Evolutionary conservation across 2,797 vertebrate species (phyloP), one percentile per base, ranked within the genome.

Genomic region (Hemitrygon akajei): DNA sequence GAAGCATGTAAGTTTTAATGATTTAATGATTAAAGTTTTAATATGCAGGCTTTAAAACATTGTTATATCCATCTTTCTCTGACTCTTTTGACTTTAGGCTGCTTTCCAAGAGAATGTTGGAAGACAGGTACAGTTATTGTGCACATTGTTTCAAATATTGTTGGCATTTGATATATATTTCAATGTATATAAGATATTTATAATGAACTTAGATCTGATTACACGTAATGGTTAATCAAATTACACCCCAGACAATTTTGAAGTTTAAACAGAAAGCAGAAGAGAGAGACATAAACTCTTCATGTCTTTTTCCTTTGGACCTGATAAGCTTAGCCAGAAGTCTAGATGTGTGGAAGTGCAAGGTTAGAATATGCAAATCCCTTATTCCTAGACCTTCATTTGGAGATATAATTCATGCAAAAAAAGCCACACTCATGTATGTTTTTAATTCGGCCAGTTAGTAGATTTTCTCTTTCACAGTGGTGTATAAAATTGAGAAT

Each of bases 71-170:
- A n/a, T 76, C 7, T 79, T 79, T 93, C 58, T 81, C 93, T 81
- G 5, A 93, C 37, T 34, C 79, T 82, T 94, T 96, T 94, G 96
- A 96, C 95, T 95, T 77, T 94, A 99, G 99, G 99, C 99, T 95
- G 98, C 99, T 95, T 99, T 99, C 97, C 99, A 99, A 97, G 99
- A 99, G 97, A 99, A 99, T 96, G 99, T 99, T 94, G 99, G 99
- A 95, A 97, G 99, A 98, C 99, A 99, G 99, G 99, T 99, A 98
- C 12, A 93, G 76, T 93, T 94, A 91, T 94, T 95, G 95, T 96
- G 9, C 16, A 89, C 14, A n/a, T 34, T 66, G 16, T 3, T 69
- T 22, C 37, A 80, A 37, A 34, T 66, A 37, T 69, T 89, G 18
- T 69, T 20, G 66, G 34, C n/a, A 37, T 69, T 66, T 69, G 7